These are phyloP conservation scores for Paracyclopina nana DNA, from an alignment of 1,140 invertebrate species.

Conservation along the genomic window DNA sequence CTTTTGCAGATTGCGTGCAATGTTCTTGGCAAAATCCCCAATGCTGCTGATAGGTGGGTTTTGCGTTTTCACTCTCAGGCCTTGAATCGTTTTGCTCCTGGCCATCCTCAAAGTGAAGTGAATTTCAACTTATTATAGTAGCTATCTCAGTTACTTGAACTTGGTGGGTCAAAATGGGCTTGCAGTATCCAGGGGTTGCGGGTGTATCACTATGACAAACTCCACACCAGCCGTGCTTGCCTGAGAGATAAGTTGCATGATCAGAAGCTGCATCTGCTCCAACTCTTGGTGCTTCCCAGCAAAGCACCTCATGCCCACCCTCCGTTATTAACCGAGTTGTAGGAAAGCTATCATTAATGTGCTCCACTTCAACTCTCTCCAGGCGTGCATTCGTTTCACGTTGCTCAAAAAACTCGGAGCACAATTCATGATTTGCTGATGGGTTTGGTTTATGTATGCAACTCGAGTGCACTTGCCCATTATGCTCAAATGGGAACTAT, in stretches of 20 bases:
- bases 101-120: not conserved
- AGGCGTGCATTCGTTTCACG: not conserved
- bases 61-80: too few species aligned
- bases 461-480: too few species aligned
- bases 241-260: not conserved
- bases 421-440: not conserved
- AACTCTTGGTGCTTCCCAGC: not conserved
- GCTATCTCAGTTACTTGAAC: too few species aligned
- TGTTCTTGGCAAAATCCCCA: not conserved
- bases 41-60: too few species aligned
- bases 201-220: not conserved
- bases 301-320: not conserved
- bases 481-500: too few species aligned
- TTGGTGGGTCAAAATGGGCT: too few species aligned
- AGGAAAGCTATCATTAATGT: not conserved
- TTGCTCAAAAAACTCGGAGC: not conserved
- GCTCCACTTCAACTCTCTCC: not conserved
- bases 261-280: not conserved
- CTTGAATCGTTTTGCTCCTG: too few species aligned
- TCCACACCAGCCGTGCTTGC: not conserved
- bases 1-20: not conserved
- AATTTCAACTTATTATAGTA: too few species aligned
- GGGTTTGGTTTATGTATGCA: too few species aligned
- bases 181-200: too few species aligned
- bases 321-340: not conserved